Conservation (phyloP, 2,888 invertebrate species). For the Mermis nigrescens region DNA sequence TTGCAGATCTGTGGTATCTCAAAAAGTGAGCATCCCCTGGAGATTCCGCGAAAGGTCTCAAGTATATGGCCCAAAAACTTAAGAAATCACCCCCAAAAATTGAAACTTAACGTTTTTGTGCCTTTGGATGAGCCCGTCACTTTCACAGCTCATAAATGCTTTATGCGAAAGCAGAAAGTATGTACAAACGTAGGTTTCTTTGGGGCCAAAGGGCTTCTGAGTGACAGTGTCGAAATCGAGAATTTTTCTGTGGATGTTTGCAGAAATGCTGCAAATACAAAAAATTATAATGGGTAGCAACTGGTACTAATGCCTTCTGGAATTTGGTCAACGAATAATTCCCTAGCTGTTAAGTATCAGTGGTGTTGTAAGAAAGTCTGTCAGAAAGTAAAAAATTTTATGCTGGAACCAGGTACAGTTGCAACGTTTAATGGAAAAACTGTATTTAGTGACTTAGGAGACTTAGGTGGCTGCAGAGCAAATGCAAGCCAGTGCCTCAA, state of each 20-base stretch:
- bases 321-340: neutral
- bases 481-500: neutral
- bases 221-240: neutral
- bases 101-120: neutral
- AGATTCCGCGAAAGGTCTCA: neutral
- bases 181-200: neutral
- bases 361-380: neutral
- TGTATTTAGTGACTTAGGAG: neutral
- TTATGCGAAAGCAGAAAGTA: neutral
- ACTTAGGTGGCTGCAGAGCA: neutral
- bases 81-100: neutral
- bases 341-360: neutral
- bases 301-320: neutral
- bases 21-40: neutral
- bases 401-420: neutral
- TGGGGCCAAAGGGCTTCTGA: neutral
- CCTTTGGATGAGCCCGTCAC: neutral
- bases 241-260: neutral
- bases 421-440: neutral
- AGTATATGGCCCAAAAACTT: neutral
- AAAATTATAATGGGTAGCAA: neutral
- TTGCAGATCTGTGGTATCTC: neutral
- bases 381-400: neutral
- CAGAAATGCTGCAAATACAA: neutral
- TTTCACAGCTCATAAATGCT: neutral